Base-by-base conservation (phyloP, 2,797 vertebrate species). In the Pangasius mekongensis region DNA sequence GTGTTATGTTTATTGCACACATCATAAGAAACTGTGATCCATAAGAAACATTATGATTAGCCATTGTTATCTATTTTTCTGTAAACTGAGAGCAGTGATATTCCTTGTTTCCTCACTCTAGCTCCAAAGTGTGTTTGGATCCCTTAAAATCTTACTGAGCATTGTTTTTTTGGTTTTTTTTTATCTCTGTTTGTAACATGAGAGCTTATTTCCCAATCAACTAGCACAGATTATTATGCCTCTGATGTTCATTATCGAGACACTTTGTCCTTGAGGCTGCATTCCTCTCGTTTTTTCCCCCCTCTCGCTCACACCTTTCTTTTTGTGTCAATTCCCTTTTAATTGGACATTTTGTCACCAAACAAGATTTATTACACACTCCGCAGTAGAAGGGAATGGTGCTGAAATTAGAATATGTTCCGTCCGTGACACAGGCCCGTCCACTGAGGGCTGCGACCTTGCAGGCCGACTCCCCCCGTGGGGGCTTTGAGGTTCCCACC, bases 351-450 rank as follows among this genome's bases (percentile, higher is more conserved):
- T 93, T 93, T 94, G 94, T 94, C 93, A 94, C 92, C 91, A 92
- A 93, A 94, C 90, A 94, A 95, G 94, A 95, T 95, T 93, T 95
- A 95, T 95, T 92, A 94, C 94, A 93, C 24, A 88, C 86, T 69
- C 89, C 74, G 88, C 89, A 88, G 90, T 93, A 89, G 93, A 92
- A 92, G 90, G 89, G 92, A 94, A 93, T 93, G 92, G 91, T 91
- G 91, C 93, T 94, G 92, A 94, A 95, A 95, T 95, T 96, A 95
- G 94, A 95, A 93, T 93, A 92, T 89, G 91, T 94, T 95, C 91
- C 93, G 93, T 93, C 92, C 87, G 88, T 94, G 93, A 94, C 93
- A 94, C 87, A 90, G 94, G 92, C 91, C 92, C 88, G 92, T 95
- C 94, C 90, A 71, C 89, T 81, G 94, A 94, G 95, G 92, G 89